Evolutionary conservation across 2,888 invertebrate genomes (phyloP).

Genomic region (Melieria crassipennis): DNA sequence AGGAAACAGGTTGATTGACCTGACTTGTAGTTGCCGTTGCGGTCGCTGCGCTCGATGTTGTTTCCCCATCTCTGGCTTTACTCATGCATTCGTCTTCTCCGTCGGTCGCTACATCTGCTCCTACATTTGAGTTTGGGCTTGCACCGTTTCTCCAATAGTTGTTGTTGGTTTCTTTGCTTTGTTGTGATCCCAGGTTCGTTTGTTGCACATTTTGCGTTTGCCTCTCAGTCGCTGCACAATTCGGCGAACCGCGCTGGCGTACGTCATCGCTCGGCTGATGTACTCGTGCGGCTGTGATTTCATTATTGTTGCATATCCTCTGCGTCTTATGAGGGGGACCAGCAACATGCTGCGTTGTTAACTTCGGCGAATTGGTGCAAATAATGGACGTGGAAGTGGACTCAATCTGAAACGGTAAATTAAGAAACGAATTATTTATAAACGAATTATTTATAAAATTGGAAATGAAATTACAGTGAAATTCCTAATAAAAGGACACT

Average conservation of each 20-base stretch:
- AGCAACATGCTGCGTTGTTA: background rate
- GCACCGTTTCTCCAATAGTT: conserved; percentile 13
- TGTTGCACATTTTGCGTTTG: background rate
- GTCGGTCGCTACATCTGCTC: background rate
- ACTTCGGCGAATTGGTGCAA: no score
- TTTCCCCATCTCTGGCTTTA: background rate
- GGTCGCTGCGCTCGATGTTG: conserved; percentile 29
- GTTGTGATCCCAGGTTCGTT: conserved; percentile 56
- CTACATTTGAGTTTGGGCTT: background rate
- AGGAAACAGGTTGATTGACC: conserved; percentile 62
- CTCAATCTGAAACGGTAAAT: background rate
- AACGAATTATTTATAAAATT: no score
- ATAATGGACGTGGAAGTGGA: background rate
- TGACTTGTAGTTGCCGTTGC: conserved; percentile 43
- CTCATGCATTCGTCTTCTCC: background rate
- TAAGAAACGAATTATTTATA: no score
- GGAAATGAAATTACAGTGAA: no score
- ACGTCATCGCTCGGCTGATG: background rate
- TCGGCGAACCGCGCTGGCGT: background rate
- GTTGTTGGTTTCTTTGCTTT: conserved; percentile 52
- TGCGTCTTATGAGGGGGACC: background rate
- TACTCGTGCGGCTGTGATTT: conserved; percentile 5
- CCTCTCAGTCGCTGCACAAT: conserved; percentile 14
- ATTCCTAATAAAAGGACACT: no score
- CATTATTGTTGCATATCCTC: conserved; percentile 22